Evolutionary conservation across 2,113 vertebrate genomes (phyloP), one percentile per base, ranked within the genome.

Genomic region (Tyrannus savana): DNA sequence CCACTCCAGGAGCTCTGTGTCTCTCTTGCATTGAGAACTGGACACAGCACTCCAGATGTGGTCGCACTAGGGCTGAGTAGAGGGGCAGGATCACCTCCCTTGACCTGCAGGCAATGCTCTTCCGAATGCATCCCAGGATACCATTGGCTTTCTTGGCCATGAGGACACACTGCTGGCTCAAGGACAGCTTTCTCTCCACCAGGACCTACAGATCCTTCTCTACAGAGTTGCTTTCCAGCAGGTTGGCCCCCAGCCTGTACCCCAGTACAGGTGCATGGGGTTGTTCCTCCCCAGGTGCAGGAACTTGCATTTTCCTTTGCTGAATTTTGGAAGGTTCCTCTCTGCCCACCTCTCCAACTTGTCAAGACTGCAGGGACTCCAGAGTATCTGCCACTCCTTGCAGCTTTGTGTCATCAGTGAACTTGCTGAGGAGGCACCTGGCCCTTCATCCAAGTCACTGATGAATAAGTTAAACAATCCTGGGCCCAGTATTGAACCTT

Each of bases 341-440:
- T 64, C 35, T 72, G 62, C 30, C 53, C 5, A 3, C 39, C 24
- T 41, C 39, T 68, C 15, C 10, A 11, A 14, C 11, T 28, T 75
- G 8, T 53, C 10, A 4, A 21, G 6, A 9, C 28, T 53, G 39
- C 78, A 53, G 19, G 52, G 55, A 7, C 55, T 69, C 71, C 39
- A n/a, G n/a, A 19, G 15, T 82, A n/a, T 52, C 1, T 0, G 13
- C 44, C 52, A 59, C 23, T 59, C 1, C 0, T 67, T 53, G 5
- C 77, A 60, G 19, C 23, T 47, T 55, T 35, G 24, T 60, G 53
- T 18, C 11, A 3, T 31, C 39, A 39, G 24, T 76, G 47, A 41
- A 62, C n/a, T 55, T 83, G 47, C 41, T 69, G 39, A n/a, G 53
- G 17, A 47, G 17, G 47, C 15, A n/a, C 59, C 44, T 52, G 8